Conservation (phyloP, 1,140 invertebrate genomes). For the Eriosoma lanigerum region DNA sequence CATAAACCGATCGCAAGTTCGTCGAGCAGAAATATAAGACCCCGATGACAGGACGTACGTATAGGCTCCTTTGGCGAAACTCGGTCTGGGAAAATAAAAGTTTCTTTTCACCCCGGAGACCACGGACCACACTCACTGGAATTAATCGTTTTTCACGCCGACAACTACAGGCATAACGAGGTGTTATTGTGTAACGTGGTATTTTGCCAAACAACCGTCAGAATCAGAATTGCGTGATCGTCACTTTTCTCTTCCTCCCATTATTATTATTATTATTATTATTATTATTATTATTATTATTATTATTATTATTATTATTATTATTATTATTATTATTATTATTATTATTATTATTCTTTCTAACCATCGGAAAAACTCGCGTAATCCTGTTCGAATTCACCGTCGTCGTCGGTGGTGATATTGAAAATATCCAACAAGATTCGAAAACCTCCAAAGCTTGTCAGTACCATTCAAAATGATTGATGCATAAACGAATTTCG, state of each 20-base stretch:
- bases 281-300: not conserved
- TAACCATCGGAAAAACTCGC: not conserved
- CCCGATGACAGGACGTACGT: not conserved
- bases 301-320: not conserved
- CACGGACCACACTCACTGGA: not conserved
- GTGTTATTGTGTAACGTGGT: conserved; percentile 37
- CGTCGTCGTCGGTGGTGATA: not conserved
- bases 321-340: not conserved
- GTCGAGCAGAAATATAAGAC: no score
- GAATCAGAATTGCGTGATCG: conserved; percentile 38
- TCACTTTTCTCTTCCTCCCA: conserved; percentile 5
- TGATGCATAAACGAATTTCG: conserved; percentile 36
- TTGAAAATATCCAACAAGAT: conserved; percentile 27
- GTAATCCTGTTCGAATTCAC: not conserved
- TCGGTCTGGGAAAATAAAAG: not conserved
- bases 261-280: not conserved
- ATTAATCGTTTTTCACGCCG: conserved; percentile 43
- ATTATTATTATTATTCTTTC: not conserved
- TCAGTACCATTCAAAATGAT: conserved; percentile 30
- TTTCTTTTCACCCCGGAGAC: not conserved
- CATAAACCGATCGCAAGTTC: no score
- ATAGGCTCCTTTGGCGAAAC: not conserved
- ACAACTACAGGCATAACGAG: conserved; percentile 42
- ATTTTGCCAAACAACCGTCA: conserved; percentile 31
- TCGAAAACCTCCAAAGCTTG: conserved; percentile 18